Evolutionary conservation across 2,113 vertebrate species (phyloP).

Genomic region (Corynorhinus townsendii): DNA sequence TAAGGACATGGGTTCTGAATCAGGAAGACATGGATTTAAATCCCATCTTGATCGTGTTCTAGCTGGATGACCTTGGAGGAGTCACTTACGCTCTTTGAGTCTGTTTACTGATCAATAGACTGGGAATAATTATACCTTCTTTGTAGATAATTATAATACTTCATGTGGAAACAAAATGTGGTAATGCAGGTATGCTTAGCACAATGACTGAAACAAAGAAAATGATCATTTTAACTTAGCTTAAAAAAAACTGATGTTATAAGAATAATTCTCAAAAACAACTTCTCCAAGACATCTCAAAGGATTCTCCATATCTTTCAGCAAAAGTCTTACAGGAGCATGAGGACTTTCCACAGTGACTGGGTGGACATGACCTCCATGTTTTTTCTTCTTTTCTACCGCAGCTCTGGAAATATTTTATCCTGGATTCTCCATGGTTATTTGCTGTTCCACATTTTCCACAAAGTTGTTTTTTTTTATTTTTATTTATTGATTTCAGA

Average conservation of each 20-base stretch:
- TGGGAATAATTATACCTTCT: background rate
- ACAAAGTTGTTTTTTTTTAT: no score
- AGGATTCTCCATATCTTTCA: constrained; percentile 39
- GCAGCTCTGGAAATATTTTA: background rate
- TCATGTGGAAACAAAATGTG: background rate
- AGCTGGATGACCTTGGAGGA: background rate
- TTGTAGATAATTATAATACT: background rate
- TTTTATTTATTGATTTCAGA: no score
- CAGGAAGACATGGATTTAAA: background rate
- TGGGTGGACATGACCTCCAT: background rate
- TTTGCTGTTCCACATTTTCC: background rate
- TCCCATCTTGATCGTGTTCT: background rate
- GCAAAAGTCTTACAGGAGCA: background rate
- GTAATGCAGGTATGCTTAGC: background rate
- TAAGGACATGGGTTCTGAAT: background rate
- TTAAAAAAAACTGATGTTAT: background rate
- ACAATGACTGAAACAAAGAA: background rate
- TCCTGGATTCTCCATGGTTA: background rate
- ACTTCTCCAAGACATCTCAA: constrained; percentile 35
- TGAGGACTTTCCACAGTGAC: background rate
- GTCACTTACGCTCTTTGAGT: background rate
- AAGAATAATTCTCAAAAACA: constrained; percentile 16
- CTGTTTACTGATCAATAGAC: background rate
- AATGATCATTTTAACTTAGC: background rate
- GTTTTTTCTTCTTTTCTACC: background rate